Evolutionary conservation across 92 coral and sea anemone species (phyloP).

Genomic region (Epizoanthus stellaris): DNA sequence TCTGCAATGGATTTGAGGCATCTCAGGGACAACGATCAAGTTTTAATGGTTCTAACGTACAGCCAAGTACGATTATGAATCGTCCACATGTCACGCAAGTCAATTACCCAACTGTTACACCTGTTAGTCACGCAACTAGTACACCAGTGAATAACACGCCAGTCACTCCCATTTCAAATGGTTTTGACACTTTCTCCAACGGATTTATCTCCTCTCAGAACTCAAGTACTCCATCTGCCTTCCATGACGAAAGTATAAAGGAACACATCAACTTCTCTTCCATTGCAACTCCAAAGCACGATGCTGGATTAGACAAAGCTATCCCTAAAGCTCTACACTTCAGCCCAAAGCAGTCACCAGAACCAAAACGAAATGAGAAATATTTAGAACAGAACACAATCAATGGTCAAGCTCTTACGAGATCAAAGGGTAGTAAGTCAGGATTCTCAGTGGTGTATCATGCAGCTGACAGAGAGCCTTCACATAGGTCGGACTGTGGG

Average conservation of each 20-base stretch:
- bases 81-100: neutral
- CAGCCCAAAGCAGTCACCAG: neutral
- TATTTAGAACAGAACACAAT: neutral
- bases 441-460: constrained; percentile 24
- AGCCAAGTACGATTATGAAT: neutral
- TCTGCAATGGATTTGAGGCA: constrained; percentile 23
- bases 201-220: neutral
- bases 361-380: neutral
- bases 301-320: neutral
- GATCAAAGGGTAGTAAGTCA: neutral
- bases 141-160: constrained; percentile 5
- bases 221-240: constrained; percentile 25
- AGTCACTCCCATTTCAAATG: neutral
- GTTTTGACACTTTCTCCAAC: neutral
- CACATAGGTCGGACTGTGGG: neutral
- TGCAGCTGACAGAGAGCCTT: neutral
- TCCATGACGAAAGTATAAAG: constrained; percentile 16
- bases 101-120: neutral
- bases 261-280: constrained; percentile 14
- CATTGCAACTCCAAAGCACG: neutral
- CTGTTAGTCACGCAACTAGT: neutral
- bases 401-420: neutral
- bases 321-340: neutral
- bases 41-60: neutral
- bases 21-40: constrained; percentile 16